Base-by-base conservation (phyloP, 2,113 vertebrate species). In the Lycaon pictus region DNA sequence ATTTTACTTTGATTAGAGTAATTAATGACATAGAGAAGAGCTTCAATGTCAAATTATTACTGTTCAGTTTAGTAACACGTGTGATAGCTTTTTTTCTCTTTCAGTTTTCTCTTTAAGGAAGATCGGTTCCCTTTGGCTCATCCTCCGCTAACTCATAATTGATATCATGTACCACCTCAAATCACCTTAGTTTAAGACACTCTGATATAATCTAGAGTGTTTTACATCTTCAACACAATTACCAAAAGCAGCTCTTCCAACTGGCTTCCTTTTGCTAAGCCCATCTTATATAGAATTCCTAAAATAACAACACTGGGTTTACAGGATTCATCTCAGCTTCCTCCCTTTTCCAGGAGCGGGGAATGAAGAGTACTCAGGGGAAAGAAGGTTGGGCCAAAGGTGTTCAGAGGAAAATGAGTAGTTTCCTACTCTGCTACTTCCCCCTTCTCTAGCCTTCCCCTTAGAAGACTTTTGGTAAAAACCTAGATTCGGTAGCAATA, bases 101-200 rank as follows among this genome's bases (percentile, higher is more conserved):
- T 96, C 62, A 35, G 7, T 90, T 97, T 95, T 60, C 51, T 63
- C 67, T 86, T 83, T 87, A 48, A 55, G 23, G 29, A 62, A 92
- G 8, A 2, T 96, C 85, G 65, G 62, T 12, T 93, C 0, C 0
- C 35, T 72, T 76, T 96, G 8, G 27, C 55, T 83, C 15, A 82
- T n/a, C 29, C 80, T 19, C 43, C 16, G 29, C 53, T 79, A 90
- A 90, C 63, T 97, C 20, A 67, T 76, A 77, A 86, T 79, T 83
- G 22, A 17, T 79, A 56, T 56, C 20, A 71, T 37, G 4, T 35
- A 71, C 48, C 51, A 43, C 22, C 27, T 51, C n/a, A 53, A 67
- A 32, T 65, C 29, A 60, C 11, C 2, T 37, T 85, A 79, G 58
- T 79, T 48, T 74, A 60, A 83, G 27, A 55, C 25, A 22, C 2